phyloP scores from a whole-genome alignment of 2,113 vertebrate species.

The Brevimyrus niger region DNA sequence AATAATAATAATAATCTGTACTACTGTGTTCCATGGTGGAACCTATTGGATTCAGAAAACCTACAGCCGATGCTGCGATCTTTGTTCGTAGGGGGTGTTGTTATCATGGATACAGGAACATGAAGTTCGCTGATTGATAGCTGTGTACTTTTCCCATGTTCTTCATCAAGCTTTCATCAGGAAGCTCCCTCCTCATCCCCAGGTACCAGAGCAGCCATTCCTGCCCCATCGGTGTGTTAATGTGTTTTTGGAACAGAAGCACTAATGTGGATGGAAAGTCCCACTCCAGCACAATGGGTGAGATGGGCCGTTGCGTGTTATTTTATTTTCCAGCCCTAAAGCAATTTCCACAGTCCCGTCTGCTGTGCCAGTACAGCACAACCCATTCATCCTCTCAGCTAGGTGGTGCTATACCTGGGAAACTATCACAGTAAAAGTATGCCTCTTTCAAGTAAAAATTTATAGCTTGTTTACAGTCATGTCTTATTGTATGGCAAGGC shows the following conservation, averaged over 20 bases:
- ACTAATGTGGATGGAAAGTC: conserved; percentile 3
- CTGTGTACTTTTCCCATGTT: background rate
- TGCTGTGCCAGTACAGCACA: background rate
- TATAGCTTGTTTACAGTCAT: background rate
- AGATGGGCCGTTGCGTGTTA: background rate
- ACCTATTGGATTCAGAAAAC: background rate
- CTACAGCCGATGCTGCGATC: background rate
- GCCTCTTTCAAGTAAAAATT: background rate
- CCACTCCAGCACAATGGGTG: background rate
- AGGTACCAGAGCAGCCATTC: background rate
- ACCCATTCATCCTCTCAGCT: background rate
- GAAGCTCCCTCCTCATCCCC: background rate
- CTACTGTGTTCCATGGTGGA: background rate
- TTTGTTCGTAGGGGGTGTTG: background rate
- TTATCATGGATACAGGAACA: background rate
- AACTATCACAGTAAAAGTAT: background rate
- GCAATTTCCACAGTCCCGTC: background rate
- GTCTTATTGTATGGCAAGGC: background rate
- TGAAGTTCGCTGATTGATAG: background rate
- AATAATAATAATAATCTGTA: background rate
- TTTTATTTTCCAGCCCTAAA: conserved; percentile 5
- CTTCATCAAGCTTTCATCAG: background rate
- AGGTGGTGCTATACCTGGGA: background rate
- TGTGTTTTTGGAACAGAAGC: conserved; percentile 15
- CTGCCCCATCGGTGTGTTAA: background rate